Conservation (phyloP, 1,140 invertebrate species). For the Zaprionus nigranus region DNA sequence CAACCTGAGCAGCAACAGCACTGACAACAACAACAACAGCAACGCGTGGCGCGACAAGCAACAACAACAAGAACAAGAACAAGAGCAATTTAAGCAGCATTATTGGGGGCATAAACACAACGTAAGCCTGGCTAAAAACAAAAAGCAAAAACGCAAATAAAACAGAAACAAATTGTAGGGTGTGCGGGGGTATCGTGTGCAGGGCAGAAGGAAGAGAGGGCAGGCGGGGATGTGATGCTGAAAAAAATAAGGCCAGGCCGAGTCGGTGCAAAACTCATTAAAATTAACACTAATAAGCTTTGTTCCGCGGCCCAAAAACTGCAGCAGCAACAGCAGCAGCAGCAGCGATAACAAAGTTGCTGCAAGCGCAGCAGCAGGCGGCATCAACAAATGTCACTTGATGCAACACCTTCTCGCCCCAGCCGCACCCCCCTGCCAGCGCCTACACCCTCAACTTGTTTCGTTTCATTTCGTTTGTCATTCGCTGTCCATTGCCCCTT, state of each 20-base stretch:
- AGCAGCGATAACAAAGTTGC: conserved; percentile 48
- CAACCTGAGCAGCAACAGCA: conserved; percentile 4
- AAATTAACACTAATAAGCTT: conserved; percentile 68
- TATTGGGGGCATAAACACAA: conserved; percentile 49
- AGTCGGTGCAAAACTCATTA: conserved; percentile 54
- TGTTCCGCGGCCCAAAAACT: conserved; percentile 49
- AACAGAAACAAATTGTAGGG: conserved; percentile 2
- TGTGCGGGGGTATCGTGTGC: no score
- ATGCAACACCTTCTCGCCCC: conserved; percentile 30
- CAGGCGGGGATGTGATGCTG: neutral
- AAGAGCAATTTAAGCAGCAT: conserved; percentile 43
- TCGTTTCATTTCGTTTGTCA: conserved; percentile 52
- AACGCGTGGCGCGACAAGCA: neutral
- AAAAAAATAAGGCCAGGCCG: conserved; percentile 48
- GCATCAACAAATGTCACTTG: conserved; percentile 55
- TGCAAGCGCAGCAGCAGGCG: conserved; percentile 35
- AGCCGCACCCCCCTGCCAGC: no score
- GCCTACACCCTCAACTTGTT: conserved; percentile 18
- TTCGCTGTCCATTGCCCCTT: conserved; percentile 45
- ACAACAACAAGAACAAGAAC: conserved; percentile 15
- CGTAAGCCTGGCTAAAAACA: conserved; percentile 25
- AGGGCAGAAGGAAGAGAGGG: no score
- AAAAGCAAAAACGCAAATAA: conserved; percentile 12
- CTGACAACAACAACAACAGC: conserved; percentile 13
- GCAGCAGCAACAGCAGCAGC: conserved; percentile 31